Evolutionary conservation across 1,140 invertebrate genomes (phyloP).

Genomic region (Rhizoglyphus robini): DNA sequence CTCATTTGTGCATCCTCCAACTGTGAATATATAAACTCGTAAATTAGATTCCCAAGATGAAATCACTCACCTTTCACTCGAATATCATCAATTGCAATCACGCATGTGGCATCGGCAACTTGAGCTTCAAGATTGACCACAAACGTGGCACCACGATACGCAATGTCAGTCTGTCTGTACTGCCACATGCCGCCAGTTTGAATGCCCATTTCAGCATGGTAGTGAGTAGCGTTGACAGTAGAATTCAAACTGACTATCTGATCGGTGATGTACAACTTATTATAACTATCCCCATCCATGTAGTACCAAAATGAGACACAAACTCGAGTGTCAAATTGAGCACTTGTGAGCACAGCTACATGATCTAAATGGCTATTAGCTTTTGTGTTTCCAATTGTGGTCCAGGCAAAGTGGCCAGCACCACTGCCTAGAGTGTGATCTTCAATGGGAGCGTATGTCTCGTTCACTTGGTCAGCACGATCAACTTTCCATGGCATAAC

Average conservation of each 20-base stretch:
- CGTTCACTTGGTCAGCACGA: constrained; percentile 22
- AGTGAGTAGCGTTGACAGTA: too few relatives aligned
- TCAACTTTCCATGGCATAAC: constrained; percentile 19
- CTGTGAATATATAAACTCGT: not conserved
- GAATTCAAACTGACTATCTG: constrained; percentile 3
- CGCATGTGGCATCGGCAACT: constrained; percentile 25
- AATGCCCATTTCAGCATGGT: too few relatives aligned
- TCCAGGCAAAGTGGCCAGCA: constrained; percentile 26
- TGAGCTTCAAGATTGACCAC: not conserved
- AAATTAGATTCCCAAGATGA: not conserved
- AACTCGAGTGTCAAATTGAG: constrained; percentile 15
- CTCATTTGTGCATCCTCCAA: constrained; percentile 27
- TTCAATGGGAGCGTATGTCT: constrained; percentile 14
- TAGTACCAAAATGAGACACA: constrained; percentile 29
- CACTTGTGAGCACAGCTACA: constrained; percentile 18
- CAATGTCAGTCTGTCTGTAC: too few relatives aligned
- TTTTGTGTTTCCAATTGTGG: not conserved
- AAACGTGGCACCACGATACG: too few relatives aligned
- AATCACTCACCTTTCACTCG: constrained; percentile 24
- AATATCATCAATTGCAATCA: constrained; percentile 36
- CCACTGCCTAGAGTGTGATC: constrained; percentile 27
- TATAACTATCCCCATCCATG: constrained; percentile 25
- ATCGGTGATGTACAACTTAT: constrained; percentile 20
- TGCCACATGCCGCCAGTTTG: too few relatives aligned
- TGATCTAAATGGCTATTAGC: not conserved